Percentiles rank a stretch among this genome's conserved stretches.
Evolutionary conservation across 2,113 vertebrate genomes (phyloP).

Genomic region (Nyctereutes procyonoides): DNA sequence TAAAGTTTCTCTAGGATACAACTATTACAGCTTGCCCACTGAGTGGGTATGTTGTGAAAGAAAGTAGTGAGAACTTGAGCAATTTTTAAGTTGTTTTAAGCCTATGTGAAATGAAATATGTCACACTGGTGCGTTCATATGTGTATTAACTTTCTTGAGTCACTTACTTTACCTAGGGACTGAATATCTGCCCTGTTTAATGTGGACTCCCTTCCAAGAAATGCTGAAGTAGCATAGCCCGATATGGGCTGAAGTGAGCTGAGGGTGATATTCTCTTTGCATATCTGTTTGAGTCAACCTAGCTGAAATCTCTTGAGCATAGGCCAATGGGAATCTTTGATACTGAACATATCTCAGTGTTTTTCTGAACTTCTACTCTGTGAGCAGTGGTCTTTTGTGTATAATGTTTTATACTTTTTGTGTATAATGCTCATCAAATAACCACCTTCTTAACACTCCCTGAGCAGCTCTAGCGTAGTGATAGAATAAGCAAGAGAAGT

Average conservation of each 20-base stretch:
- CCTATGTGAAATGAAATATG: constrained; percentile 37
- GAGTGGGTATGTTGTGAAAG: neutral
- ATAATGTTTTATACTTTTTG: constrained; percentile 43
- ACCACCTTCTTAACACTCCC: neutral
- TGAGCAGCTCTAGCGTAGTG: neutral
- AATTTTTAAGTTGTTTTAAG: constrained; percentile 35
- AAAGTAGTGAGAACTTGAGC: constrained; percentile 1
- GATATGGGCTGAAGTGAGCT: constrained; percentile 58
- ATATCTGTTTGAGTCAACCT: neutral
- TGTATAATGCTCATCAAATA: neutral
- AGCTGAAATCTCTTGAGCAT: neutral
- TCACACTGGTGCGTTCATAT: neutral
- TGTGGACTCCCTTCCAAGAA: constrained; percentile 66
- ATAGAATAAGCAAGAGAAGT: neutral
- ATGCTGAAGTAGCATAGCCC: constrained; percentile 61
- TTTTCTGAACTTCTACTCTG: neutral
- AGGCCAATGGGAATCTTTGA: neutral
- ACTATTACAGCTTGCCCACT: constrained; percentile 20
- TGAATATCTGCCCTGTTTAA: constrained; percentile 71
- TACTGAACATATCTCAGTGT: neutral
- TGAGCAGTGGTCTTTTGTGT: neutral
- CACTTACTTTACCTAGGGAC: constrained; percentile 70
- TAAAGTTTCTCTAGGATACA: constrained; percentile 41
- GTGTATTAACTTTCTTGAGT: constrained; percentile 64
- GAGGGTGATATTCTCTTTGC: neutral